Evolutionary conservation across 64 coral and sea anemone genomes (phyloP), one percentile per base, ranked within the genome.

Genomic region (Hydrozoanthus tunicans): DNA sequence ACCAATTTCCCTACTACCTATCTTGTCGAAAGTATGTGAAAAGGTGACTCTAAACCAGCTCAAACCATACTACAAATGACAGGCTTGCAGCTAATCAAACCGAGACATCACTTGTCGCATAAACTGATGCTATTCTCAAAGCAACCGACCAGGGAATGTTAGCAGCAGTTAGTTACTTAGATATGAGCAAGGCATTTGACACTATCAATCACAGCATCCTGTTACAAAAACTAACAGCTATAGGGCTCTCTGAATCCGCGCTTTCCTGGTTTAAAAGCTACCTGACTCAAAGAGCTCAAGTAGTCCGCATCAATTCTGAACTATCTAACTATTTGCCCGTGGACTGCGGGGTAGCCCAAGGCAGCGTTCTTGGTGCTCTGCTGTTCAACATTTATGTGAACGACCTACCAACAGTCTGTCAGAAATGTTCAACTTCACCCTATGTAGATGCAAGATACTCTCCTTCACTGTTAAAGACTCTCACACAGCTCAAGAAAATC

Each of bases 321-420:
- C 53, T 77, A 71, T n/a, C 43, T 20, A 13, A 89, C 15, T 51
- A 11, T 60, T 51, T 89, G 51, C 65, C 82, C 7, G 15, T 70
- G 55, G 5, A 10, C 20, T 75, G 23, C 17, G 86, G 68, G 3
- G 58, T 77, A 79, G n/a, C 69, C 13, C 89, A 91, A 60, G 62
- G 62, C 23, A 90, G 72, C 20, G 88, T 90, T n/a, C 56, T 90
- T 15, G 56, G 70, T 17, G 86, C 4, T 54, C 62, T 79, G 17
- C 61, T 90, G 11, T 90, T 90, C 27, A 91, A 51, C 77, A 81
- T 81, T 53, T 81, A 80, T 80, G 90, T 91, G 68, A 91, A 91
- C 78, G 73, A 90, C 56, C 59, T 54, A 25, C 90, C 61, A 80
- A 67, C 77, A 60, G 56, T 59, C 25, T 62, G 79, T 64, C 52